Evolutionary conservation across 2,797 vertebrate genomes (phyloP), one percentile per base, ranked within the genome.

Genomic region (Myoxocephalus aenaeus): DNA sequence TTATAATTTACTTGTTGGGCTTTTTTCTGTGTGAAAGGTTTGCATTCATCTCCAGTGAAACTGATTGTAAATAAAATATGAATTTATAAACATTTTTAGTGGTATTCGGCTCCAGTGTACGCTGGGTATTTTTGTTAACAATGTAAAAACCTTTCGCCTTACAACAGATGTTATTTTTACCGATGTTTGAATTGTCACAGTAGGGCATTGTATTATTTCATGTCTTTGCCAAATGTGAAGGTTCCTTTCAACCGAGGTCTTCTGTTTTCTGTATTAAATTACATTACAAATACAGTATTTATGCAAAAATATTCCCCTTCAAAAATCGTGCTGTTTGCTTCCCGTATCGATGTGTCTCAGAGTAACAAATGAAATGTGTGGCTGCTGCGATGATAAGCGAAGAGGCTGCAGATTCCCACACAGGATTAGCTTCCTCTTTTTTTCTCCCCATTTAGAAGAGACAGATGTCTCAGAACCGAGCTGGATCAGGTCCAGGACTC

Each of bases 401-500:
- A 70, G 59, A 68, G 51, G 56, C 71, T 80, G 75, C 67, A 80
- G 78, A 61, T 59, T 74, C 82, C 77, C 86, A 84, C 82, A 61
- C 77, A 72, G 81, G 72, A 85, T 81, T 73, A 77, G 32, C 58
- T 17, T 53, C 72, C 53, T 73, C 63, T 42, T 54, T 62, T 70
- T 62, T 64, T 50, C 58, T 56, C 70, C 58, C 62, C 73, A 61
- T 83, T 87, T 70, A 81, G 34, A 63, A 65, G 72, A 75, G 81
- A 20, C 83, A 79, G 85, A 86, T 87, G 85, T 81, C 79, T 80
- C 72, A 40, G 38, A 81, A 75, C 48, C 8, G 0, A 72, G 34
- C 66, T 83, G 78, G 83, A 66, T 46, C 32, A n/a, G 0, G 1
- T 81, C 84, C 87, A 76, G 79, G 73, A 44, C 56, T 70, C 46